Evolutionary conservation across 2,113 vertebrate genomes (phyloP).

Genomic region (Propithecus coquereli): DNA sequence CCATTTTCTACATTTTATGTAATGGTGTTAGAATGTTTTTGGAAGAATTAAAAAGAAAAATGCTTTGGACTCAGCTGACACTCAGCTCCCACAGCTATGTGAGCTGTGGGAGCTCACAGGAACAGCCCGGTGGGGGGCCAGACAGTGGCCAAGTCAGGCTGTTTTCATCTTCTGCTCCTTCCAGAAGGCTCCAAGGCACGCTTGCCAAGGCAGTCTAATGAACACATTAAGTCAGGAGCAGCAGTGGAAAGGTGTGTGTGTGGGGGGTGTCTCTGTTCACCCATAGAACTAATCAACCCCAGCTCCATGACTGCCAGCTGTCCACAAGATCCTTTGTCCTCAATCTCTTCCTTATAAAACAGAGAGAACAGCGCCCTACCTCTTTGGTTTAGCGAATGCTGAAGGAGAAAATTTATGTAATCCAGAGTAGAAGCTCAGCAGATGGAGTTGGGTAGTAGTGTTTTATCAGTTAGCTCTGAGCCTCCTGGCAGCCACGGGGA

Average conservation of each 20-base stretch:
- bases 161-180: not conserved
- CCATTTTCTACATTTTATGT: slow-evolving; percentile 30
- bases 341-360: not conserved
- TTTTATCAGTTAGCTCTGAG: not conserved
- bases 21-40: slow-evolving; percentile 61
- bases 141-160: not conserved
- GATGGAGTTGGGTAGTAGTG: not conserved
- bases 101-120: slow-evolving; percentile 18
- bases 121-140: not conserved
- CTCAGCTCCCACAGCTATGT: not conserved
- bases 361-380: not conserved
- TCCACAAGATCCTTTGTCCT: not conserved
- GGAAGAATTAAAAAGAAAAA: slow-evolving; percentile 60
- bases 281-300: not conserved
- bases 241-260: not conserved
- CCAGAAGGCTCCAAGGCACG: not conserved
- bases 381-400: not conserved
- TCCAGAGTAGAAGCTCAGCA: not conserved
- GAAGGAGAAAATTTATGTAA: not conserved
- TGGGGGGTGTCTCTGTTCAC: not conserved
- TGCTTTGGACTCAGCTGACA: slow-evolving; percentile 45
- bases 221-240: not conserved
- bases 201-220: not conserved
- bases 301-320: not conserved
- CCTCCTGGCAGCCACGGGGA: not conserved